These are phyloP conservation scores for Dryococelus australis DNA, from an alignment of 2,888 invertebrate species.

Conservation along the genomic window DNA sequence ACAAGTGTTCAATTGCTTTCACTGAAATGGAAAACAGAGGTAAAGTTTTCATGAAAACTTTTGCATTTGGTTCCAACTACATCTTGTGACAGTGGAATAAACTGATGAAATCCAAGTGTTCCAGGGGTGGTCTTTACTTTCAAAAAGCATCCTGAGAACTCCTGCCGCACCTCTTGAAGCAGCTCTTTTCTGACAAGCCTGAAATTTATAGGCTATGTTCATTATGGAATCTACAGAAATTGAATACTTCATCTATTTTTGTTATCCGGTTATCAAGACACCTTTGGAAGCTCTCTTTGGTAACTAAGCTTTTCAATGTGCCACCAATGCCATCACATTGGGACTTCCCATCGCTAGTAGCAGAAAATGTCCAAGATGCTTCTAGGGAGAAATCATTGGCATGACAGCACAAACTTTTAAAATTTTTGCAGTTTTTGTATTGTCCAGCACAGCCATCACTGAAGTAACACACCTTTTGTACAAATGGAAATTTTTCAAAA, in stretches of 20 bases:
- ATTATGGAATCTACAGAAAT: not conserved
- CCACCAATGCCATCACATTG: conserved; percentile 20
- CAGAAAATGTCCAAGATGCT: conserved; percentile 7
- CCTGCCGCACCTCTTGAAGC: not conserved
- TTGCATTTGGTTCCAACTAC: not conserved
- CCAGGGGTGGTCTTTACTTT: not conserved
- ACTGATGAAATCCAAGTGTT: conserved; percentile 1
- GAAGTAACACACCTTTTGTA: conserved; percentile 19
- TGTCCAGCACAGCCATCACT: not conserved
- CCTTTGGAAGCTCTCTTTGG: not conserved
- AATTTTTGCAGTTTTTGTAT: not conserved
- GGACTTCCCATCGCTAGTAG: not conserved
- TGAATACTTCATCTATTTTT: not conserved
- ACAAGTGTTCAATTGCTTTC: not conserved
- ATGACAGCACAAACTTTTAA: not conserved
- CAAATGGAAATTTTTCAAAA: not conserved
- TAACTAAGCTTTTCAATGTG: not conserved
- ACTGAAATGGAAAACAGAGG: conserved; percentile 1
- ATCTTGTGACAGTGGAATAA: not conserved
- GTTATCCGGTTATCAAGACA: not conserved
- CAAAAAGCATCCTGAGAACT: not conserved
- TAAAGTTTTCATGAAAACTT: not conserved
- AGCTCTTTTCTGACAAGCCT: not conserved
- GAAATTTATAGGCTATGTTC: not conserved
- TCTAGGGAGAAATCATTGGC: not conserved